Conservation (phyloP, 2,888 invertebrate species). For the Pterobdella sp. region DNA sequence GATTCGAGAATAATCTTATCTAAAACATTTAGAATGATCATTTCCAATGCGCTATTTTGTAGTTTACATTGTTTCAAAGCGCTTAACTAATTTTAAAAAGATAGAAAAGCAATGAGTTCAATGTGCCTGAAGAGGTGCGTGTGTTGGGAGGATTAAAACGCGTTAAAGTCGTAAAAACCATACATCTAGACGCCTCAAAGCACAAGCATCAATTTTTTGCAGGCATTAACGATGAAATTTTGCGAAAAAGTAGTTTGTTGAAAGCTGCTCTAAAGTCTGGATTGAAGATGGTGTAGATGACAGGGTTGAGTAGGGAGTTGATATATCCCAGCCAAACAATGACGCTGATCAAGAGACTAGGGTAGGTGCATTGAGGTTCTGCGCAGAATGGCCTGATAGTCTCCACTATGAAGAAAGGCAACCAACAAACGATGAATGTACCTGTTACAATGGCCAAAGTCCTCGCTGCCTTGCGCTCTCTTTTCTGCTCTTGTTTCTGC, state of each 20-base stretch:
- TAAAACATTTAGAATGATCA: too few relatives aligned
- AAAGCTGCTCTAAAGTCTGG: slow-evolving; percentile 85
- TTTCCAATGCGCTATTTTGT: too few relatives aligned
- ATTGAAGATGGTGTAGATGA: slow-evolving; percentile 87
- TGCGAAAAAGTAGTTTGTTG: slow-evolving; percentile 63
- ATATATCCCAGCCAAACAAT: slow-evolving; percentile 80
- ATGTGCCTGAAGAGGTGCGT: too few relatives aligned
- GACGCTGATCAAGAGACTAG: slow-evolving; percentile 48
- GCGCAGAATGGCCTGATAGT: slow-evolving; percentile 75
- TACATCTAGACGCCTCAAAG: too few relatives aligned
- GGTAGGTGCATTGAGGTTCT: slow-evolving; percentile 44
- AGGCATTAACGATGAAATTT: slow-evolving; percentile 13
- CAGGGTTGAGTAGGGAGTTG: slow-evolving; percentile 81
- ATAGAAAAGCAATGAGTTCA: too few relatives aligned
- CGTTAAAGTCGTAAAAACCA: too few relatives aligned
- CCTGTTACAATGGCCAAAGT: slow-evolving; percentile 70
- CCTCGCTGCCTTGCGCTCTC: slow-evolving; percentile 50
- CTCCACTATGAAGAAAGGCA: slow-evolving; percentile 85
- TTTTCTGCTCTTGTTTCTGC: slow-evolving; percentile 49
- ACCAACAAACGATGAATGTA: slow-evolving; percentile 82
- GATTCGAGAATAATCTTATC: too few relatives aligned
- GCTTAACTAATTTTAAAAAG: too few relatives aligned
- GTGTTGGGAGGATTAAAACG: too few relatives aligned
- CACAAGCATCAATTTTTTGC: not conserved
- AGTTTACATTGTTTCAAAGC: too few relatives aligned